Evolutionary conservation across 2,113 vertebrate genomes (phyloP).

Genomic region (Colistium nudipinnis): DNA sequence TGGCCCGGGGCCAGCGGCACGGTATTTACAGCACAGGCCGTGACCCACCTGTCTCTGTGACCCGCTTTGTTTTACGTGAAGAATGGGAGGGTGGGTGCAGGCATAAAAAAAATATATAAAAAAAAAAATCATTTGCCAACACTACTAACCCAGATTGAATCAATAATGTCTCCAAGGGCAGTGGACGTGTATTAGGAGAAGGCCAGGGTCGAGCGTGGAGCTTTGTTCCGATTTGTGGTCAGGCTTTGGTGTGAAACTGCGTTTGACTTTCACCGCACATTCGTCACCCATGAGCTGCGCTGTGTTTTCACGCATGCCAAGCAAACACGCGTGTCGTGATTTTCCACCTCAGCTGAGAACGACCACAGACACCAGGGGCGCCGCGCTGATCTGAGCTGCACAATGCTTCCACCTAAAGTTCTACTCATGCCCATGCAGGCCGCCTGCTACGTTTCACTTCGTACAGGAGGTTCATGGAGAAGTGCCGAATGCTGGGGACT

Average conservation of each 20-base stretch:
- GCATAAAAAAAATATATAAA: constrained; percentile 1
- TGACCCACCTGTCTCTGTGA: constrained; percentile 69
- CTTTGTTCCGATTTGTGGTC: not conserved
- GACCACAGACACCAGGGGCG: not conserved
- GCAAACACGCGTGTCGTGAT: not conserved
- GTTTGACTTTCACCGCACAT: not conserved
- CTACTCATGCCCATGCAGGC: not conserved
- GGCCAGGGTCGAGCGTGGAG: no score
- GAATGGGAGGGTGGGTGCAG: constrained; percentile 17
- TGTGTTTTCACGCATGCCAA: not conserved
- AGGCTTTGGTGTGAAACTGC: not conserved
- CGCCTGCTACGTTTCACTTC: no score
- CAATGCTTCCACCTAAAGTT: not conserved
- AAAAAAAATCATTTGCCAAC: constrained; percentile 18
- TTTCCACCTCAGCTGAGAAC: not conserved
- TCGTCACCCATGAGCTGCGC: not conserved
- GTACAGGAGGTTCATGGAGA: no score
- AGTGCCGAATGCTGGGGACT: no score
- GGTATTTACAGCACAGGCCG: constrained; percentile 41
- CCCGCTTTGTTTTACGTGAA: constrained; percentile 44
- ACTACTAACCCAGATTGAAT: constrained; percentile 12
- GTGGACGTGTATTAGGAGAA: not conserved
- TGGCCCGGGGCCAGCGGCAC: constrained; percentile 37
- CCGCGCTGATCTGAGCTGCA: not conserved
- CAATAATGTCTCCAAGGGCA: not conserved